Base-by-base conservation (phyloP, 2,113 vertebrate species). In the Rostratula benghalensis region DNA sequence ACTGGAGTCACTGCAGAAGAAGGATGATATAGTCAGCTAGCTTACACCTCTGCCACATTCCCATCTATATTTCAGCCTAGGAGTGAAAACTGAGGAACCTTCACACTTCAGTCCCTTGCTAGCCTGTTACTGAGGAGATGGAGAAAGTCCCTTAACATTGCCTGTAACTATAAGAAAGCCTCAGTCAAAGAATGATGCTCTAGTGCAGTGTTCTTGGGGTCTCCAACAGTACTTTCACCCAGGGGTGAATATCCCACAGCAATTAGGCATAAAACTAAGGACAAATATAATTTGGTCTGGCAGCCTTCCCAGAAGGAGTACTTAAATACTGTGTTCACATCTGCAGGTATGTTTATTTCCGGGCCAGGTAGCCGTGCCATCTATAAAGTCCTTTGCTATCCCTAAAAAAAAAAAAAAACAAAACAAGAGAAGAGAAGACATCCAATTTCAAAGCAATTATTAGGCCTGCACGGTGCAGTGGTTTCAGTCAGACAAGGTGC, bases 401-500 rank as follows among this genome's bases (percentile, higher is more conserved):
- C 33, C 53, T 90, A 59, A 87, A 77, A 83, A 70, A 46, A 43
- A 43, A 39, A 39, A 9, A 39, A 39, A 39, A 39, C 39, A 39
- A n/a, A n/a, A n/a, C n/a, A n/a, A n/a, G n/a, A n/a, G n/a, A n/a
- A 39, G 39, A 59, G 20, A 9, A 92, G 54, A 77, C 13, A 79
- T 63, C 30, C 73, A 63, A 85, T 94, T 94, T 86, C 79, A 59
- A 90, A n/a, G 51, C 54, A 90, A 88, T 93, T 90, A 80, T 59
- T 87, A 67, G 67, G 45, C 51, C n/a, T 88, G 41, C 41, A 73
- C 20, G 50, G n/a, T 79, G 28, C 53, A 73, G 35, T 83, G 87
- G 64, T 86, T 93, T 95, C 85, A 60, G 65, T 41, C 75, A 79
- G 53, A 81, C 48, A 37, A 73, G 30, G 27, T 27, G 28, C 2